Base-by-base conservation (phyloP, 2,797 vertebrate species). In the Basileuterus tristriatus region DNA sequence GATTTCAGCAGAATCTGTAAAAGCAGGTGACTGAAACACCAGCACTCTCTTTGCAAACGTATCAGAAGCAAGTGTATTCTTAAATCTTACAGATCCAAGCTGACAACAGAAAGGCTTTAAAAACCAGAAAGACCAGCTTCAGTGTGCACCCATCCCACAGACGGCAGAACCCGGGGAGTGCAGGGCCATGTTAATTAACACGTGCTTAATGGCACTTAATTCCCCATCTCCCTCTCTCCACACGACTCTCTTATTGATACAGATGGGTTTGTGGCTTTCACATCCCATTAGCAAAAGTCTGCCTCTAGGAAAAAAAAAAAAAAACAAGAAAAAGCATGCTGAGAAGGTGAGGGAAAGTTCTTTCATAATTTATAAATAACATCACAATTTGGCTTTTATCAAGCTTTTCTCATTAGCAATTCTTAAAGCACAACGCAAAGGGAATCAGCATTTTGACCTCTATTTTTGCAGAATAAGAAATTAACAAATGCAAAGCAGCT, bases 191-290 rank as follows among this genome's bases (percentile, higher is more conserved):
- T 30, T 83, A 86, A 95, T 79, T 63, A 89, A 69, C 3, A 1
- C 23, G 15, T 29, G 36, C 87, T 79, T 74, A 93, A 94, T 4
- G 1, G 67, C 43, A 68, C 43, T 70, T 88, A 89, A 93, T 65
- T 36, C 50, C 60, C 50, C 70, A 46, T 63, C 71, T 64, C 52
- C 16, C 50, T 34, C 47, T 55, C 55, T 65, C 46, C 55, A 58
- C 56, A 18, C 12, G 36, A 62, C 36, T 65, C 53, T 74, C 47
- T 47, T 79, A 77, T 6, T 83, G 83, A 87, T 75, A 80, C 39
- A 83, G 55, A 86, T 64, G 50, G 87, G 37, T 67, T 32, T 94
- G 88, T 60, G 72, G 64, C 55, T 94, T 95, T 93, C 79, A 78
- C 87, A 87, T 71, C 27, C 82, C 30, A 81, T 71, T 56, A 89